Evolutionary conservation across 2,797 vertebrate species (phyloP), one percentile per base, ranked within the genome.

Genomic region (Acrossocheilus fasciatus): DNA sequence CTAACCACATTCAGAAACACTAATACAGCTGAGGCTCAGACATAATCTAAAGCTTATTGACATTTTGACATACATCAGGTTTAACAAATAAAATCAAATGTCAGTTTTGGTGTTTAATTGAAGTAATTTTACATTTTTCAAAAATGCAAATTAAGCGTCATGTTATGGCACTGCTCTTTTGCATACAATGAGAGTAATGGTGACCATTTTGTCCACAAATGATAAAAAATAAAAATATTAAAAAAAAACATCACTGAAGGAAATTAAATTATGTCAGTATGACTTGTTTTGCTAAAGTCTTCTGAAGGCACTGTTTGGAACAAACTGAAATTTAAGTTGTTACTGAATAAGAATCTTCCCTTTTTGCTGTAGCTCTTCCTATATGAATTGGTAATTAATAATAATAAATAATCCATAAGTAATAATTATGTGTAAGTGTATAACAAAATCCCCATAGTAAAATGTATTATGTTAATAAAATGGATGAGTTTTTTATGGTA

Each of bases 1-100:
- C 23, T n/a, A 64, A 64, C 8, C 70, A 45, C 78, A 47, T 66
- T 80, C n/a, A 47, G 18, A 59, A 30, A 47, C 26, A 47, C 41
- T 6, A 66, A 66, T 14, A 26, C 41, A 11, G 34, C 20, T 20
- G 30, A 34, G 43, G 70, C 82, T 83, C 70, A 83, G 54, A 45
- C 54, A 23, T 64, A 36, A 64, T 74, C 82, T 74, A 47, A 76
- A 66, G 8, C 57, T 84, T 20, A 36, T 26, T 66, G 57, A 66
- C 54, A 15, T 64, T 26, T 74, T 83, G 70, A 62, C 39, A 34
- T 62, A 11, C 30, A 36, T 23, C 39, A 45, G 39, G 36, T 30
- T 30, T 34, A 79, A 83, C 69, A 10, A 52, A 59, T 41, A 41
- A 7, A 41, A n/a, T 41, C 3, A n/a, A 43, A n/a, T 54, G 6